A percentile compares a stretch with the other conserved stretches of the same genome.
These are phyloP conservation scores for Crocodylus rhombifer DNA, from an alignment of 2,797 vertebrate species.

Conservation along the genomic window DNA sequence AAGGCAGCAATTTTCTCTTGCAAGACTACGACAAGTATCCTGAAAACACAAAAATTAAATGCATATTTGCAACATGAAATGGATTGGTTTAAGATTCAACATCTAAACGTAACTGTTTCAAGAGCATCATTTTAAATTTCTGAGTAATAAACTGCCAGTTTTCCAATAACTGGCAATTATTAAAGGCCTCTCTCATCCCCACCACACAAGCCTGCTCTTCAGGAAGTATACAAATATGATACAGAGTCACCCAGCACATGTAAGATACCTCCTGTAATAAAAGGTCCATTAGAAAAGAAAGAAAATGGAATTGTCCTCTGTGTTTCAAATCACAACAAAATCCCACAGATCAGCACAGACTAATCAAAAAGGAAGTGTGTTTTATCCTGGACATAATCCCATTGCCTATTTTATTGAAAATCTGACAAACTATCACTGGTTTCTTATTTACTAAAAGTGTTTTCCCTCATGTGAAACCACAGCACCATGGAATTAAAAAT, in stretches of 20 bases:
- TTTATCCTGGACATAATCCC: conserved; percentile 47
- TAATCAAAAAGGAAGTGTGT: conserved; percentile 31
- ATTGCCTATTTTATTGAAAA: conserved; percentile 22
- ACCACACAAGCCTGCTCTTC: conserved; percentile 29
- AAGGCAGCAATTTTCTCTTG: conserved; percentile 99
- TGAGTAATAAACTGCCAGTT: conserved; percentile 56
- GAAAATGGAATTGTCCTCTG: conserved; percentile 22
- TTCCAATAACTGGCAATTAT: conserved; percentile 34
- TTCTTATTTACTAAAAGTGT: conserved; percentile 41
- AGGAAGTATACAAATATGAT: conserved; percentile 56
- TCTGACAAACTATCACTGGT: conserved; percentile 9
- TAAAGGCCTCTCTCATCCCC: conserved; percentile 53
- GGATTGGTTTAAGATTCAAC: conserved; percentile 53
- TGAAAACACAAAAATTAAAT: conserved; percentile 70
- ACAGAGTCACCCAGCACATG: conserved; percentile 41
- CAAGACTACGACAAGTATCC: conserved; percentile 95
- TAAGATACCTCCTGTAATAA: conserved; percentile 49
- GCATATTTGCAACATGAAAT: background rate
- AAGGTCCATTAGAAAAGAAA: conserved; percentile 62
- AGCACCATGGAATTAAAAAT: conserved; percentile 23
- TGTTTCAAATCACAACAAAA: conserved; percentile 48
- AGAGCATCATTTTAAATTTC: conserved; percentile 54
- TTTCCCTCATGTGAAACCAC: background rate
- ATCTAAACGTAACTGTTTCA: conserved; percentile 70
- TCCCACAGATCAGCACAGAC: background rate